Evolutionary conservation across 1,140 invertebrate species (phyloP), one percentile per base, ranked within the genome.

Genomic region (Galendromus occidentalis): DNA sequence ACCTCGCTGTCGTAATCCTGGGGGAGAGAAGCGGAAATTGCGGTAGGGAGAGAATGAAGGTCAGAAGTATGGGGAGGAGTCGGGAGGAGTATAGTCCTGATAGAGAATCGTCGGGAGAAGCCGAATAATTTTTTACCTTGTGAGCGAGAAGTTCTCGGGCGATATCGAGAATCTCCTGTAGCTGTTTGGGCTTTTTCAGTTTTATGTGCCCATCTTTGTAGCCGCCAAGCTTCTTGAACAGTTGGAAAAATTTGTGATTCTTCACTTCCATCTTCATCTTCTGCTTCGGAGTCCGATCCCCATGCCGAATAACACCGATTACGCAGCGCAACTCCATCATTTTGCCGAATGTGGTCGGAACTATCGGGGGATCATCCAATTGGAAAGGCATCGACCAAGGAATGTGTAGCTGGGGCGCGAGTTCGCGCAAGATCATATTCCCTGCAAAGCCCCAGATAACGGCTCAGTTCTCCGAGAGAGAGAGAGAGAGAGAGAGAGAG

Each of bases 261-360:
- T 92, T 82, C n/a, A 98, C 94, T 82, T 98, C 93, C 71, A 99
- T 92, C 78, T 98, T 98, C 94, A 99, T 98, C 78, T 99, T 99
- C 77, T 99, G 96, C 76, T 99, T 99, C 0, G 96, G 96, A 12
- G 95, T 99, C 71, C 96, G 79, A 76, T 99, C 96, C 0, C 95
- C 96, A 73, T 99, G 96, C 69, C 96, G 77, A 64, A 99, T 98
- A 0, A 99, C 88, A n/a, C 88, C 94, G 29, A 97, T 90, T 0
- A 98, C 94, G 77, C 93, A 98, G 29, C 95, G 79, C 63, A 99
- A 77, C 76, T 99, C 96, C 95, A 99, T 99, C 90, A 98, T 97
- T 80, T 96, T 97, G 7, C 95, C 95, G 75, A 94, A 94, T 1
- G 94, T 98, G 4, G 95, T 99, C 2, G 95, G 94, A 17, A 98